A percentile compares a stretch with the other conserved stretches of the same genome.
Conservation (phyloP, 2,113 vertebrate genomes). For the Embiotoca jacksoni region DNA sequence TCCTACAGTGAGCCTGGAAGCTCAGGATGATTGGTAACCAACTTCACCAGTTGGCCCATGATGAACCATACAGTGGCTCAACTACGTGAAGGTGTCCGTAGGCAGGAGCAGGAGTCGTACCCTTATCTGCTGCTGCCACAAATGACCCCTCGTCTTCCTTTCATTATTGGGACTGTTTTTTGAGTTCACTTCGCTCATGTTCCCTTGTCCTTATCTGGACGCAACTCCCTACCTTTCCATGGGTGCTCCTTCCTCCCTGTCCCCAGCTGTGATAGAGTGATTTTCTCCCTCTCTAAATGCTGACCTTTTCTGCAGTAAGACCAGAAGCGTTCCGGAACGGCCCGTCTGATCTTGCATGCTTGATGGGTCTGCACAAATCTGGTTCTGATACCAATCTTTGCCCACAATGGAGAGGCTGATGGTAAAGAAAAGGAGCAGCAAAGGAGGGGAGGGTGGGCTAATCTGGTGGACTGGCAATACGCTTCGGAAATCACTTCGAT, state of each 20-base stretch:
- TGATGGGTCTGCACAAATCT: constrained; percentile 72
- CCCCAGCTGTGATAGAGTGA: constrained; percentile 77
- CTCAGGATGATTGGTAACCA: constrained; percentile 68
- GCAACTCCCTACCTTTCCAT: constrained; percentile 25
- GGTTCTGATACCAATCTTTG: constrained; percentile 65
- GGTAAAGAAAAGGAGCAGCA: not conserved
- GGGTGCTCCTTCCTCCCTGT: constrained; percentile 35
- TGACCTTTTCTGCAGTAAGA: constrained; percentile 83
- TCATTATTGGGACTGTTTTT: constrained; percentile 25
- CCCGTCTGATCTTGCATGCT: constrained; percentile 69
- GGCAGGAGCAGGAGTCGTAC: constrained; percentile 16
- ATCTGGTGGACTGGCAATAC: constrained; percentile 40
- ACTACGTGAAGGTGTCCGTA: constrained; percentile 43
- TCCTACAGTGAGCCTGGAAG: constrained; percentile 61
- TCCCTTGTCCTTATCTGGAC: constrained; percentile 32
- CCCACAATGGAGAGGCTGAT: constrained; percentile 46
- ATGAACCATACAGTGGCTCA: constrained; percentile 37
- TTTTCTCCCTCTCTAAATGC: constrained; percentile 68
- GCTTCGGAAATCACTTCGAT: constrained; percentile 49
- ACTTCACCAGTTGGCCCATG: constrained; percentile 55
- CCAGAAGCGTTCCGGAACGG: constrained; percentile 60
- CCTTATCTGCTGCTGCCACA: constrained; percentile 45
- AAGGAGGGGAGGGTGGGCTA: constrained; percentile 33
- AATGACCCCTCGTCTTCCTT: constrained; percentile 33
- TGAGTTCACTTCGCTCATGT: constrained; percentile 18